phyloP scores from a whole-genome alignment of 2,113 vertebrate genomes.

The Aldabrachelys gigantea region DNA sequence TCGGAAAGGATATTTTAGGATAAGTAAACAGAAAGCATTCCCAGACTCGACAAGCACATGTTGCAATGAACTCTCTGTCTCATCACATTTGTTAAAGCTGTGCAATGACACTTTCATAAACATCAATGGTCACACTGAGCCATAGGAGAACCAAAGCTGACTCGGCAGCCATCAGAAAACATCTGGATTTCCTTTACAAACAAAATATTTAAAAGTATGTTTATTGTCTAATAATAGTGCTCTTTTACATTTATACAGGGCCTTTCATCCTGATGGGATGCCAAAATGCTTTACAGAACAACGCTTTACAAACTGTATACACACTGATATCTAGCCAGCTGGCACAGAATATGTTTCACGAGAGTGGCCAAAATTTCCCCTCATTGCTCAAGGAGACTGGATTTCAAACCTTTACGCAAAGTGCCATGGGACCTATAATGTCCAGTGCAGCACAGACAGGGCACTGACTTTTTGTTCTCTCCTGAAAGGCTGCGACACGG shows the following conservation, averaged over 20 bases:
- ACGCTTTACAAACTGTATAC: background rate
- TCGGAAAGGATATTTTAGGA: background rate
- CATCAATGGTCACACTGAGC: background rate
- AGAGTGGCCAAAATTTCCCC: no score
- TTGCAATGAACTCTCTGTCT: slow-evolving; percentile 13
- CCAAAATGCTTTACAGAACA: slow-evolving; percentile 42
- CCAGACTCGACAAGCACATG: slow-evolving; percentile 25
- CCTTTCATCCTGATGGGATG: background rate
- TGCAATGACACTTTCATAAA: slow-evolving; percentile 14
- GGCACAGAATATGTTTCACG: background rate
- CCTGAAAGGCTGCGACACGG: background rate
- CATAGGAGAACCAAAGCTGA: slow-evolving; percentile 32
- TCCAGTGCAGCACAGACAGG: slow-evolving; percentile 19
- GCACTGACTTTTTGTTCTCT: background rate
- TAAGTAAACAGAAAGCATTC: slow-evolving; percentile 9
- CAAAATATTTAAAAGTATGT: slow-evolving; percentile 50
- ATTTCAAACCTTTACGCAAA: background rate
- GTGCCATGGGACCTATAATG: accelerated
- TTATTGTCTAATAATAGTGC: slow-evolving; percentile 61
- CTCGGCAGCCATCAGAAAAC: slow-evolving; percentile 18
- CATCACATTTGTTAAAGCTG: slow-evolving; percentile 5
- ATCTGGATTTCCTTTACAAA: slow-evolving; percentile 67
- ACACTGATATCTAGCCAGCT: background rate
- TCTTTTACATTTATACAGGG: slow-evolving; percentile 54
- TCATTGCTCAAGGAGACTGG: accelerated